Base-by-base conservation (phyloP, 1,140 invertebrate genomes). In the Saccostrea echinata region DNA sequence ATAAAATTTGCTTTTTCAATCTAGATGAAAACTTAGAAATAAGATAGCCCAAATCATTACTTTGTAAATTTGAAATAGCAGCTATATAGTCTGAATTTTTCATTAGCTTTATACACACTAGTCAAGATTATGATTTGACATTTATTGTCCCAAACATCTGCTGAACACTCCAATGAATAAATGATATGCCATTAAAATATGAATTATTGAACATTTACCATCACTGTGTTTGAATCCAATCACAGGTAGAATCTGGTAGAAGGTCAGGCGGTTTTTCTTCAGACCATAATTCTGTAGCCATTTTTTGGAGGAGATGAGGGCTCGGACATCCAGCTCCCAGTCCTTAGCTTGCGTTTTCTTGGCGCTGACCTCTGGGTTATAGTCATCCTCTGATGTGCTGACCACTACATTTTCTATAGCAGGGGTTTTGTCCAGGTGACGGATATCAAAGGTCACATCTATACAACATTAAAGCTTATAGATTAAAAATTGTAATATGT, bases 221-320 rank as follows among this genome's bases (percentile, higher is more conserved):
- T 94, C 93, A 89, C 88, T 91, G 35, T 94, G 92, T 89, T 94
- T 94, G 86, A 95, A 95, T n/a, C 94, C 94, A 86, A 95, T 93
- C 27, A 90, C 86, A n/a, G 93, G 92, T 24, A 95, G 84, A n/a
- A 95, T 91, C 80, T 93, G 91, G 52, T 91, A 83, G 33, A 95
- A 88, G 13, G 92, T 90, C 16, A 95, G 88, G 33, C 92, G 91
- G 86, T 93, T 94, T 81, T 92, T 92, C 71, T 92, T 91, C 30
- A 95, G 91, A 0, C 94, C 94, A 87, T 94, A 94, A 84, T 93
- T 93, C 76, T 93, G 91, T 3, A 95, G 86, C 94, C 94, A 95
- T 87, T 94, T 93, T 64, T 91, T 91, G 1, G 93, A 91, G 83
- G 92, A 92, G 35, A 94, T 92, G 18, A 94, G 91, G 18, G 91